phyloP scores from a whole-genome alignment of 2,113 vertebrate species.

The Hippocampus abdominalis region DNA sequence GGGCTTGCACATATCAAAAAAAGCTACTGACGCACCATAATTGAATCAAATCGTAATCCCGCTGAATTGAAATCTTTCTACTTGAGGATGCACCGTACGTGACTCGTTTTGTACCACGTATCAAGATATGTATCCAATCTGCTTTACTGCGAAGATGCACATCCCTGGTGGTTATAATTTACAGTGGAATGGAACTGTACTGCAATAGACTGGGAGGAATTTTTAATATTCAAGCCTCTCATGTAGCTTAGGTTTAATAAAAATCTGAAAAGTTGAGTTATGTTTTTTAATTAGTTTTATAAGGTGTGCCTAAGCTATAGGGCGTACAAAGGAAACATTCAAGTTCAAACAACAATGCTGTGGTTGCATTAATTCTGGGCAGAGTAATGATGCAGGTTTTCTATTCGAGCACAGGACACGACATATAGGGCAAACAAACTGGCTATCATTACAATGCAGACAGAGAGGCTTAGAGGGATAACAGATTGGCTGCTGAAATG shows the following conservation, averaged over 20 bases:
- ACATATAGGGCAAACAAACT: neutral
- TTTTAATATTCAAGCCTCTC: neutral
- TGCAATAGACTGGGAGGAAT: neutral
- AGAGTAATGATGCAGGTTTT: neutral
- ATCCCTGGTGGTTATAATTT: neutral
- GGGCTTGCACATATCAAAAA: no score
- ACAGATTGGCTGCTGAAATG: conserved; percentile 33
- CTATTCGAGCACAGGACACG: neutral
- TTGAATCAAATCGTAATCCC: no score
- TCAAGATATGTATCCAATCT: no score
- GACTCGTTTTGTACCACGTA: no score
- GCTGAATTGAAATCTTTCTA: no score
- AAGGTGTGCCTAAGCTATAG: neutral
- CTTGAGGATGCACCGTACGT: no score
- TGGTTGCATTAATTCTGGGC: neutral
- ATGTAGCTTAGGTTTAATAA: neutral
- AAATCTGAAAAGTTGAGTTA: neutral
- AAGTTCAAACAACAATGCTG: neutral
- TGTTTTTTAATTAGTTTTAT: neutral
- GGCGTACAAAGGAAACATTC: neutral
- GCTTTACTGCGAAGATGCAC: no score
- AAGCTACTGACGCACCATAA: no score
- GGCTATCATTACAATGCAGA: conserved; percentile 7
- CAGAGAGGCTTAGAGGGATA: neutral
- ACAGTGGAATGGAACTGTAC: neutral